These are phyloP conservation scores for Myathropa florea DNA, from an alignment of 2,888 invertebrate species.

Conservation along the genomic window DNA sequence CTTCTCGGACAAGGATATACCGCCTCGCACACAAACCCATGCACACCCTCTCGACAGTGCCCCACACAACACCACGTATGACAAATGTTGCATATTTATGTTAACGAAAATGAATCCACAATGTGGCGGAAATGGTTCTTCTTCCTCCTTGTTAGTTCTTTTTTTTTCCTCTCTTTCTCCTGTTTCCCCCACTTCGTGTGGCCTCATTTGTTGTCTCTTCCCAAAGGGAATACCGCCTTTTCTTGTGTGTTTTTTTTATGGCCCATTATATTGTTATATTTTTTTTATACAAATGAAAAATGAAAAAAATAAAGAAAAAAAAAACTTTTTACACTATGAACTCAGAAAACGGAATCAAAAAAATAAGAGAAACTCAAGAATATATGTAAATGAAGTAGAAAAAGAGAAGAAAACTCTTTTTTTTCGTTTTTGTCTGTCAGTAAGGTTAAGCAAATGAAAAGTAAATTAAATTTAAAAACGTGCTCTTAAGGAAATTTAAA, in stretches of 20 bases:
- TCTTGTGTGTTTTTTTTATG: slow-evolving; percentile 26
- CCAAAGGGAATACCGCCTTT: neutral
- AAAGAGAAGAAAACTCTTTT: slow-evolving; percentile 7
- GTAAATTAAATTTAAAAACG: slow-evolving; percentile 35
- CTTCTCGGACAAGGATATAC: slow-evolving; percentile 28
- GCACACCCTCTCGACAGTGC: neutral
- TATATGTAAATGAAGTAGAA: slow-evolving; percentile 32
- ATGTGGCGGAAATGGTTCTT: slow-evolving; percentile 44
- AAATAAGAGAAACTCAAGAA: neutral
- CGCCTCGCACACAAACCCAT: too few relatives aligned
- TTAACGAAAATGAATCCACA: slow-evolving; percentile 31
- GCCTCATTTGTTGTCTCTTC: neutral
- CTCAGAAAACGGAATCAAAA: slow-evolving; percentile 23
- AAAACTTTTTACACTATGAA: slow-evolving; percentile 55
- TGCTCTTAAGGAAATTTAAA: slow-evolving; percentile 56
- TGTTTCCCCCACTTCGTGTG: neutral
- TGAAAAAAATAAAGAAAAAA: neutral
- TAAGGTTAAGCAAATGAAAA: slow-evolving; percentile 35
- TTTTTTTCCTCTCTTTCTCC: neutral
- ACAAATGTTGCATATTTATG: slow-evolving; percentile 58
- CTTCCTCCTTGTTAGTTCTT: too few relatives aligned
- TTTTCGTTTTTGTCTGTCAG: neutral
- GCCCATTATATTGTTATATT: slow-evolving; percentile 65
- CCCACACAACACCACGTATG: neutral
- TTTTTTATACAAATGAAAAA: slow-evolving; percentile 51